Conservation (phyloP, 2,113 vertebrate species). For the Megatriorchis doriae region DNA sequence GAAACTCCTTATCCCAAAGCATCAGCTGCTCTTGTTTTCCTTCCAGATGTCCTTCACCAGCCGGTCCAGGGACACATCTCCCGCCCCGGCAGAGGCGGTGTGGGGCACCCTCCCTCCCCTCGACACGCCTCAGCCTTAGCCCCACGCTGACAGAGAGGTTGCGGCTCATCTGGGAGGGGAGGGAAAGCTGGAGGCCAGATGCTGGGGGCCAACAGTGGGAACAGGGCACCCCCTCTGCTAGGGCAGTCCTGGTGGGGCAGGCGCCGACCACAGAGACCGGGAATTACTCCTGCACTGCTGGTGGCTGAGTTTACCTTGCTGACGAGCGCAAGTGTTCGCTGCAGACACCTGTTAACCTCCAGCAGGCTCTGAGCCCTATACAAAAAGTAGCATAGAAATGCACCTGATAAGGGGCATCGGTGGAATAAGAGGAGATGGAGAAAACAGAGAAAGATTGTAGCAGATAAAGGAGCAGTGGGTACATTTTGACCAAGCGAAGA, state of each 20-base stretch:
- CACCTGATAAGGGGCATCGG: not conserved
- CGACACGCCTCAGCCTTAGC: not conserved
- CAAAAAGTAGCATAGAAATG: not conserved
- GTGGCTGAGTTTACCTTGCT: not conserved
- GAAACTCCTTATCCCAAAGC: not conserved
- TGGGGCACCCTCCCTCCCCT: not conserved
- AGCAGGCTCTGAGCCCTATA: not conserved
- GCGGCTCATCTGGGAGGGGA: fast-evolving
- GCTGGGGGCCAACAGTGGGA: not conserved
- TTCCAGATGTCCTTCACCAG: not conserved
- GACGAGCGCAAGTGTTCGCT: not conserved
- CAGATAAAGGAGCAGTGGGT: not conserved
- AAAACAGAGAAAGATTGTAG: not conserved
- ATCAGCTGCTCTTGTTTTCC: not conserved
- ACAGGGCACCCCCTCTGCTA: not conserved
- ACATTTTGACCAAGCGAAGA: not conserved
- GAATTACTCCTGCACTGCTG: not conserved
- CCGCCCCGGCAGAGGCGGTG: not conserved
- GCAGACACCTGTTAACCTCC: not conserved
- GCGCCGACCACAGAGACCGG: fast-evolving
- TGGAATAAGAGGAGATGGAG: not conserved
- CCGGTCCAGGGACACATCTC: not conserved
- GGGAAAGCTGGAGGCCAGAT: not conserved
- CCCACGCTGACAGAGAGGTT: fast-evolving
- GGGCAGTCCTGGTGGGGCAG: not conserved